phyloP scores from a whole-genome alignment of 2,888 invertebrate species.

The Esperia sulphurella region DNA sequence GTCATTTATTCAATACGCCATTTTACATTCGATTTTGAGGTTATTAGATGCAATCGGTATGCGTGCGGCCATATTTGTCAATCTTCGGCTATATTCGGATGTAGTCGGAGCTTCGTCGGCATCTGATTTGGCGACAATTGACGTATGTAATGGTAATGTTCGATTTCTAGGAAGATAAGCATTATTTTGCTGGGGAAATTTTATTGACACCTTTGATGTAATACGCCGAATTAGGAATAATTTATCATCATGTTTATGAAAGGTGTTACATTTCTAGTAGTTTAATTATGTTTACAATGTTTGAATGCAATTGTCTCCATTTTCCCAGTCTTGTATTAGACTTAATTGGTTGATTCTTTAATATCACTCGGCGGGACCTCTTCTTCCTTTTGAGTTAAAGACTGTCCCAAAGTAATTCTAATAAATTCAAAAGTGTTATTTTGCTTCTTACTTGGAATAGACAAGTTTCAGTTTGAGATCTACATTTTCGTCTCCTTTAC shows the following conservation, averaged over 20 bases:
- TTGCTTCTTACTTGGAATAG: no score
- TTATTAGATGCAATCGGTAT: constrained; percentile 79
- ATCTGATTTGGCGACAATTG: constrained; percentile 55
- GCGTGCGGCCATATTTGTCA: constrained; percentile 68
- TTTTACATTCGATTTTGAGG: constrained; percentile 78
- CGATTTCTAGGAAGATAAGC: constrained; percentile 58
- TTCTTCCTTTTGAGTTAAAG: no score
- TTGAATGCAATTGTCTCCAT: no score
- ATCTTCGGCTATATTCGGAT: constrained; percentile 59
- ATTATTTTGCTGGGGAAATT: constrained; percentile 48
- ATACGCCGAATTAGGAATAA: neutral
- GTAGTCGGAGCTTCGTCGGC: constrained; percentile 49
- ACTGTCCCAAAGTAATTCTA: no score
- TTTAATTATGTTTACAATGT: no score
- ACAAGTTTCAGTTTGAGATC: no score
- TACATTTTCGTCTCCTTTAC: no score
- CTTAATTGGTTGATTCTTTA: no score
- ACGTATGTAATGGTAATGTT: constrained; percentile 54
- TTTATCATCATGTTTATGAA: neutral
- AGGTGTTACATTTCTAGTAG: no score
- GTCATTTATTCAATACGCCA: constrained; percentile 74
- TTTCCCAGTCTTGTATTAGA: no score
- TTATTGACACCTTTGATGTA: constrained; percentile 17
- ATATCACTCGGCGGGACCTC: no score
- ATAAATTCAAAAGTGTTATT: no score